phyloP scores from a whole-genome alignment of 2,888 invertebrate genomes.

The Adelognathus sp. region DNA sequence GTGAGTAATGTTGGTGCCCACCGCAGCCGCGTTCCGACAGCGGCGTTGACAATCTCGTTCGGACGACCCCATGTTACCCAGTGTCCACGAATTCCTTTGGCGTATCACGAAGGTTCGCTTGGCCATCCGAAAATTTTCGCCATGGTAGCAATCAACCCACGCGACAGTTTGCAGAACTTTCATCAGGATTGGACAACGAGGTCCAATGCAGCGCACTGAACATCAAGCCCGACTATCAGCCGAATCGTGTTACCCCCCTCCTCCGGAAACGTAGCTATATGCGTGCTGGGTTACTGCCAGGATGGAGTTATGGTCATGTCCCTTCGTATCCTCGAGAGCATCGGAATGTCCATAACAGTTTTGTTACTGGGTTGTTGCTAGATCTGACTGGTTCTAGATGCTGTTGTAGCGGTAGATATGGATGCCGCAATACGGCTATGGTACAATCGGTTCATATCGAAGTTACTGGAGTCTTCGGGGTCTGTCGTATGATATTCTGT shows the following conservation, averaged over 20 bases:
- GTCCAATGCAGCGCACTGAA: background rate
- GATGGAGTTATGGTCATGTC: too few relatives aligned
- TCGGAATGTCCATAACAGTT: conserved; percentile 44
- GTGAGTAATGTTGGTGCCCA: background rate
- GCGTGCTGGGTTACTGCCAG: background rate
- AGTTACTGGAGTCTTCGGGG: too few relatives aligned
- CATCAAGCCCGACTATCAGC: conserved; percentile 3
- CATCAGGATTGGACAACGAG: background rate
- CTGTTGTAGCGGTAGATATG: conserved; percentile 12
- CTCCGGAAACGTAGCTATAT: background rate
- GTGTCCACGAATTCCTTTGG: background rate
- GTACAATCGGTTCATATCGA: too few relatives aligned
- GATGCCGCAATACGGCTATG: too few relatives aligned
- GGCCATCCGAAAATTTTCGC: conserved; percentile 1
- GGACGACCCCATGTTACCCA: background rate
- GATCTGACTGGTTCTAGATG: background rate
- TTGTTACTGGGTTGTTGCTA: conserved; percentile 20
- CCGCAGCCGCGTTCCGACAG: background rate
- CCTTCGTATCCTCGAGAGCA: conserved; percentile 8
- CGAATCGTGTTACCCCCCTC: background rate
- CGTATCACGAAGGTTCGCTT: background rate
- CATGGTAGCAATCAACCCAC: background rate
- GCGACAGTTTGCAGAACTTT: background rate
- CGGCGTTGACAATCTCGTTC: background rate
- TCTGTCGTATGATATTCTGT: too few relatives aligned